Evolutionary conservation across 2,797 vertebrate species (phyloP).

Genomic region (Lutjanus argentimaculatus): DNA sequence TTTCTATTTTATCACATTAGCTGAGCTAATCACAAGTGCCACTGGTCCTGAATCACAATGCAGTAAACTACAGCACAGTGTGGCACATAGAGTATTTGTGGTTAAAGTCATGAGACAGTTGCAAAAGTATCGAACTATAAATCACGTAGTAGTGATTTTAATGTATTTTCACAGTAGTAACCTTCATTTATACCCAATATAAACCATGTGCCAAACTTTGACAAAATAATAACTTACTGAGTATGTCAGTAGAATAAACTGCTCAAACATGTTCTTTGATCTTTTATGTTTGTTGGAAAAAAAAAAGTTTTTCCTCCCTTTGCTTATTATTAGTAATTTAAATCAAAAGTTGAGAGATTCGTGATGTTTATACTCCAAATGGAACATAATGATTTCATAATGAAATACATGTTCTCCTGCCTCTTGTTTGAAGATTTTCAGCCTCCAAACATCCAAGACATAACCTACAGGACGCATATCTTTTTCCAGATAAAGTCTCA

Average conservation of each 20-base stretch:
- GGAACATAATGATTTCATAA: conserved; percentile 52
- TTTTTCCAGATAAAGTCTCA: conserved; percentile 45
- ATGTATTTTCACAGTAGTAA: conserved; percentile 12
- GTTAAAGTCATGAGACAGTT: neutral
- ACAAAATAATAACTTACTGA: conserved; percentile 19
- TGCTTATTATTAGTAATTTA: conserved; percentile 46
- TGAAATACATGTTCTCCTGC: conserved; percentile 30
- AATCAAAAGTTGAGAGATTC: conserved; percentile 44
- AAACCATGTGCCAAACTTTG: conserved; percentile 19
- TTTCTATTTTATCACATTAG: neutral
- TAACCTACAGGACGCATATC: conserved; percentile 25
- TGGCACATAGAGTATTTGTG: neutral
- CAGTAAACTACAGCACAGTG: neutral
- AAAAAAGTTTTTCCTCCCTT: conserved; percentile 2
- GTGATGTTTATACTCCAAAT: conserved; percentile 35
- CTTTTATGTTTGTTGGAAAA: conserved; percentile 18
- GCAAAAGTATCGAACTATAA: conserved; percentile 1
- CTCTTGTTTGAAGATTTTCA: conserved; percentile 33
- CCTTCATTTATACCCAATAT: conserved; percentile 2
- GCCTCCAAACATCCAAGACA: conserved; percentile 26
- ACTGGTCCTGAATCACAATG: neutral
- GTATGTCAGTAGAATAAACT: conserved; percentile 25
- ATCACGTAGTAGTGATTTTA: neutral
- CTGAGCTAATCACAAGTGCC: neutral
- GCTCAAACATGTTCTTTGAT: conserved; percentile 31